A percentile compares a stretch with the other conserved stretches of the same genome.
phyloP scores from a whole-genome alignment of 2,888 invertebrate species.

The Lasioglossum oenotherae region DNA sequence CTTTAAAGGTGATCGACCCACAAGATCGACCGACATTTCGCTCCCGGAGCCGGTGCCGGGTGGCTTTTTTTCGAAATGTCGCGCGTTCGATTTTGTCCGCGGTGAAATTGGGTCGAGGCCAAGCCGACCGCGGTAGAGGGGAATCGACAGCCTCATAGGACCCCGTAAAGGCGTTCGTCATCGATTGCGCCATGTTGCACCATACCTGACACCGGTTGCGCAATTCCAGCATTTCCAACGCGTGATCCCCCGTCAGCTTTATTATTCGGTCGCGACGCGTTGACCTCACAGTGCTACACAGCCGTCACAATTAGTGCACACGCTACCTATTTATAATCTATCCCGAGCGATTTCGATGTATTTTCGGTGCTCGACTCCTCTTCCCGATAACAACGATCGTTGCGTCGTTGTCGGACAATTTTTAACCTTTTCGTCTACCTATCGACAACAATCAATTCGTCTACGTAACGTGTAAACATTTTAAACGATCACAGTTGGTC shows the following conservation, averaged over 20 bases:
- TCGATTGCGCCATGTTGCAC: slow-evolving; percentile 62
- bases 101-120: slow-evolving; percentile 50
- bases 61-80: slow-evolving; percentile 36
- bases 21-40: slow-evolving; percentile 64
- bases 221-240: slow-evolving; percentile 47
- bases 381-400: neutral
- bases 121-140: neutral
- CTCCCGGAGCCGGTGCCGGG: neutral
- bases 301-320: slow-evolving; percentile 4
- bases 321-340: neutral
- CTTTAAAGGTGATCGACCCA: slow-evolving; percentile 74
- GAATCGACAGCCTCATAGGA: slow-evolving; percentile 47
- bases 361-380: neutral
- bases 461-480: too few relatives aligned
- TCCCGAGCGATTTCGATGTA: neutral
- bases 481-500: neutral
- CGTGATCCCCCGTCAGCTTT: neutral
- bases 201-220: slow-evolving; percentile 51
- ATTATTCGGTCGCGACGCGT: slow-evolving; percentile 2
- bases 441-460: neutral
- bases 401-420: neutral
- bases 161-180: slow-evolving; percentile 52
- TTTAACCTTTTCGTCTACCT: neutral
- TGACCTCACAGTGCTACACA: neutral
- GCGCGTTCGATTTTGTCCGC: slow-evolving; percentile 1